These are phyloP conservation scores for Sturnira hondurensis DNA, from an alignment of 2,113 vertebrate species.

Conservation along the genomic window DNA sequence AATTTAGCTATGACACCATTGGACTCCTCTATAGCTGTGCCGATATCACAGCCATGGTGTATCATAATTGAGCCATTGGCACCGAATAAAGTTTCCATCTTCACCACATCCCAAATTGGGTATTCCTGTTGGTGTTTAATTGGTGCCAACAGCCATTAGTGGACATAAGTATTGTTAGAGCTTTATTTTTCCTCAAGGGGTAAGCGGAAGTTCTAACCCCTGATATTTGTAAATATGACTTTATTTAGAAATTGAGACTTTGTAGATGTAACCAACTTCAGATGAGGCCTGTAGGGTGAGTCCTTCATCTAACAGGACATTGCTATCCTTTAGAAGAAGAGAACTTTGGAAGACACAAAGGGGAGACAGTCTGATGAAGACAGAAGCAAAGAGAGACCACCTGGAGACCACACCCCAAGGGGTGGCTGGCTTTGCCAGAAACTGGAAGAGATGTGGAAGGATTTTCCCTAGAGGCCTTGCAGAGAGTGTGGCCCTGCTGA, in stretches of 20 bases:
- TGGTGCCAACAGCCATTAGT: neutral
- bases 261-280: neutral
- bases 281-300: neutral
- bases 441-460: neutral
- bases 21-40: neutral
- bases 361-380: neutral
- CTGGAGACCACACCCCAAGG: neutral
- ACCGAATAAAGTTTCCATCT: neutral
- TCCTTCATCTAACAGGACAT: neutral
- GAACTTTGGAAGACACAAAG: neutral
- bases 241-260: neutral
- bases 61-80: neutral
- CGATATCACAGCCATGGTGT: neutral
- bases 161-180: neutral
- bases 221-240: neutral
- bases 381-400: too few species aligned
- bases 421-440: neutral
- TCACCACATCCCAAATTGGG: neutral
- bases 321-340: neutral
- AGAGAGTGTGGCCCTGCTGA: neutral
- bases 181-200: neutral
- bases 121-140: neutral
- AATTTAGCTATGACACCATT: neutral
- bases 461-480: neutral
- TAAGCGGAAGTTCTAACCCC: neutral